These are phyloP conservation scores for Chrysogorgia sp. DNA, from an alignment of 92 coral and sea anemone species.

Conservation along the genomic window DNA sequence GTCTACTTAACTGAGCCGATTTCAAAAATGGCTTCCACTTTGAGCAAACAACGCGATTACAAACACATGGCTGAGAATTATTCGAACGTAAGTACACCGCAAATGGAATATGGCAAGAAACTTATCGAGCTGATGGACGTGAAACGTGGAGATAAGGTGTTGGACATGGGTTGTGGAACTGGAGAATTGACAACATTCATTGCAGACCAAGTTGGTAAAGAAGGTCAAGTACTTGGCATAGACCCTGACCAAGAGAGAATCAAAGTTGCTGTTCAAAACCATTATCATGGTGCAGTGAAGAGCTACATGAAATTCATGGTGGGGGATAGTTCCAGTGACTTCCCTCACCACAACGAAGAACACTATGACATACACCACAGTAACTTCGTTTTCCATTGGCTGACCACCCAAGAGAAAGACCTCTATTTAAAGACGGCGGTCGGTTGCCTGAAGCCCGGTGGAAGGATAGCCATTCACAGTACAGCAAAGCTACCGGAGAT, in stretches of 20 bases:
- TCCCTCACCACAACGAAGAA: conserved; percentile 20
- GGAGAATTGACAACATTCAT: conserved; percentile 3
- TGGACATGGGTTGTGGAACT: no score
- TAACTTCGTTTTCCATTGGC: conserved; percentile 12
- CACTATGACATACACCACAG: not conserved
- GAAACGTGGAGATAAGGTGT: not conserved
- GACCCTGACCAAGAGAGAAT: conserved; percentile 10
- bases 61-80: not conserved
- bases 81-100: not conserved
- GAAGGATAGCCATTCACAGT: conserved; percentile 5
- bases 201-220: conserved; percentile 20
- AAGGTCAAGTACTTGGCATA: conserved; percentile 15
- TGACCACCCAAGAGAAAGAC: not conserved
- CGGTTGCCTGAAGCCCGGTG: conserved; percentile 15
- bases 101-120: conserved; percentile 4
- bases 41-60: not conserved
- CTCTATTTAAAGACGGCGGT: not conserved
- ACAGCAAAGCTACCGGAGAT: not conserved
- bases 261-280: conserved; percentile 10
- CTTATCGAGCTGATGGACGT: not conserved
- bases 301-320: not conserved
- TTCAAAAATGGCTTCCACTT: conserved; percentile 15
- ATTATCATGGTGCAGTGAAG: not conserved
- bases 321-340: conserved; percentile 9
- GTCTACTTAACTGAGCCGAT: no score